Evolutionary conservation across 2,797 vertebrate genomes (phyloP).

Genomic region (Falco berigora): DNA sequence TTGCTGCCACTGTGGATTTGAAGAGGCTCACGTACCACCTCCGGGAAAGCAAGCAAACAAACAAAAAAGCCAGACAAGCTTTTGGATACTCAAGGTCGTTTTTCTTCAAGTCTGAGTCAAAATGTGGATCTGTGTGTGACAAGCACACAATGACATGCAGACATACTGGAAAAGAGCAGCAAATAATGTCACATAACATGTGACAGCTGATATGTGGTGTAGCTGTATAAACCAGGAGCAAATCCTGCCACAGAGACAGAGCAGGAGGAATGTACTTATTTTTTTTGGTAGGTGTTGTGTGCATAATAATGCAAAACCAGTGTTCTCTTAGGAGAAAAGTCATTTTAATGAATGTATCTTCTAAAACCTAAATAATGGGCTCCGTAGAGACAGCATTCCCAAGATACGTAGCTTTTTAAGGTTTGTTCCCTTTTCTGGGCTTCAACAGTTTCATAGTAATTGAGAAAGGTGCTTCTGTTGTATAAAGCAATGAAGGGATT

Average conservation of each 20-base stretch:
- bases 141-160: neutral
- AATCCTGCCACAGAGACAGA: neutral
- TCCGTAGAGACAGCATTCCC: neutral
- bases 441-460: slow-evolving; percentile 7
- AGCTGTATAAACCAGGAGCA: neutral
- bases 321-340: neutral
- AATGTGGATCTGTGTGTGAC: neutral
- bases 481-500: slow-evolving; percentile 31
- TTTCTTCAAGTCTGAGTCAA: neutral
- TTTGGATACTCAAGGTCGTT: neutral
- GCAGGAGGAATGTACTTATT: rapidly evolving
- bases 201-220: neutral
- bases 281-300: neutral
- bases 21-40: neutral
- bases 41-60: neutral
- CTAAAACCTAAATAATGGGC: slow-evolving; percentile 20
- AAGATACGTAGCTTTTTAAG: neutral
- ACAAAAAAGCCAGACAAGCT: neutral
- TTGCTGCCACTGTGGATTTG: neutral
- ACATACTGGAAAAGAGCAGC: neutral
- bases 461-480: slow-evolving; percentile 1
- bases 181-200: neutral
- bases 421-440: neutral
- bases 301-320: neutral
- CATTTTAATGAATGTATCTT: neutral